These are phyloP conservation scores for Hylaeus volcanicus DNA, from an alignment of 1,140 invertebrate genomes.

Conservation along the genomic window DNA sequence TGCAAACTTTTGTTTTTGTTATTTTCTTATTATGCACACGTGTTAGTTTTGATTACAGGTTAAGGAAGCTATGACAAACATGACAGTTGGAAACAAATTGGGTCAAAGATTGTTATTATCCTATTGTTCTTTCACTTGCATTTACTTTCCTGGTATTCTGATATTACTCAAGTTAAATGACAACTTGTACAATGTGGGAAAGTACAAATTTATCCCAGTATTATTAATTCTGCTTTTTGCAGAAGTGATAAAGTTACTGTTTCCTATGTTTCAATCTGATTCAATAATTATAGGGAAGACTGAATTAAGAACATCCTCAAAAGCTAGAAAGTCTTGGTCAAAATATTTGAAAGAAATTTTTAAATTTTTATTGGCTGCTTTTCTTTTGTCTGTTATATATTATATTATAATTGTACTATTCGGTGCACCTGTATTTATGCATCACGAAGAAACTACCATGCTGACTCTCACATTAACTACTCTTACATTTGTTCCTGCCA, in stretches of 20 bases:
- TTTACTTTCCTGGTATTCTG: slow-evolving; percentile 76
- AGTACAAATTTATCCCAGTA: slow-evolving; percentile 74
- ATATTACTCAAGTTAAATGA: slow-evolving; percentile 74
- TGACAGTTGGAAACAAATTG: slow-evolving; percentile 50
- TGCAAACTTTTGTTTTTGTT: neutral
- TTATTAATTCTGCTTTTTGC: slow-evolving; percentile 74
- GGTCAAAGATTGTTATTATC: slow-evolving; percentile 73
- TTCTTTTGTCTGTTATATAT: slow-evolving; percentile 78
- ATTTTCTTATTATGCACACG: neutral
- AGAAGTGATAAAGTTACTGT: slow-evolving; percentile 74
- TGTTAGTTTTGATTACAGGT: slow-evolving; percentile 19
- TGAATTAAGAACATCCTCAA: slow-evolving; percentile 56
- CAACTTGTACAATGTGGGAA: slow-evolving; percentile 75
- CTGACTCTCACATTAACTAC: slow-evolving; percentile 85
- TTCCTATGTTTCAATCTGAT: slow-evolving; percentile 69
- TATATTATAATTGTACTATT: slow-evolving; percentile 86
- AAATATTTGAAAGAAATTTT: slow-evolving; percentile 70
- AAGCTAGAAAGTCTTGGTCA: slow-evolving; percentile 64
- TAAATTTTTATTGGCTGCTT: slow-evolving; percentile 70
- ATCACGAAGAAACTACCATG: slow-evolving; percentile 87
- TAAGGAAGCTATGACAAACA: neutral
- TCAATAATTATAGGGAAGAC: slow-evolving; percentile 54
- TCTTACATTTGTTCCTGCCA: slow-evolving; percentile 85
- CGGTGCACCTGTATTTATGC: slow-evolving; percentile 85
- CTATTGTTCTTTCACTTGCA: slow-evolving; percentile 76